phyloP scores from a whole-genome alignment of 2,888 invertebrate genomes.

The Molorchus minor region DNA sequence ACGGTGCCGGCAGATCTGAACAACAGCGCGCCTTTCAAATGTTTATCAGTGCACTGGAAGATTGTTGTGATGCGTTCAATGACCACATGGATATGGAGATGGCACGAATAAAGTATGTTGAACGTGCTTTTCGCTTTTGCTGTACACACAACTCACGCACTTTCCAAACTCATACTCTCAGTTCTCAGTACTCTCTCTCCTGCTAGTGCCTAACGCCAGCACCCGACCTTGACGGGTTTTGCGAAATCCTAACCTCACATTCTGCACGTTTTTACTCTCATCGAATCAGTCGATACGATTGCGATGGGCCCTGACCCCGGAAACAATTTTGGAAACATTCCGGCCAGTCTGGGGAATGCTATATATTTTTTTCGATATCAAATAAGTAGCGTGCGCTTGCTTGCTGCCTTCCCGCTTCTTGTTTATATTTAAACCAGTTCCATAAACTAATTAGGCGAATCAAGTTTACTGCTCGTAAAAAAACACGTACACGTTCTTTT shows the following conservation, averaged over 20 bases:
- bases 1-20: conserved; percentile 28
- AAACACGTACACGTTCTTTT: conserved; percentile 3
- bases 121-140: conserved; percentile 33
- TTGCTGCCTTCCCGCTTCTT: conserved; percentile 11
- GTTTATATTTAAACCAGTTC: conserved; percentile 2
- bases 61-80: conserved; percentile 46
- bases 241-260: conserved; percentile 50
- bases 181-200: conserved; percentile 29
- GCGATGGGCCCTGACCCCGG: conserved; percentile 38
- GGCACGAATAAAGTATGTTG: conserved; percentile 51
- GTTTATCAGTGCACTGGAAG: conserved; percentile 46
- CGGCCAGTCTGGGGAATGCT: conserved; percentile 29
- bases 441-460: conserved; percentile 5
- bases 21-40: conserved; percentile 52
- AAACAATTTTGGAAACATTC: conserved; percentile 33
- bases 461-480: neutral
- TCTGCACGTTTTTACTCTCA: conserved; percentile 44
- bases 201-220: conserved; percentile 30
- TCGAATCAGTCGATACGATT: conserved; percentile 25
- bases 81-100: conserved; percentile 49
- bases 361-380: conserved; percentile 18
- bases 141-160: conserved; percentile 25
- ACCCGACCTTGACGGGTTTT: conserved; percentile 43
- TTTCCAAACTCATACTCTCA: conserved; percentile 27
- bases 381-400: conserved; percentile 6